phyloP scores from a whole-genome alignment of 2,888 invertebrate species.

The Cantharis rufa region DNA sequence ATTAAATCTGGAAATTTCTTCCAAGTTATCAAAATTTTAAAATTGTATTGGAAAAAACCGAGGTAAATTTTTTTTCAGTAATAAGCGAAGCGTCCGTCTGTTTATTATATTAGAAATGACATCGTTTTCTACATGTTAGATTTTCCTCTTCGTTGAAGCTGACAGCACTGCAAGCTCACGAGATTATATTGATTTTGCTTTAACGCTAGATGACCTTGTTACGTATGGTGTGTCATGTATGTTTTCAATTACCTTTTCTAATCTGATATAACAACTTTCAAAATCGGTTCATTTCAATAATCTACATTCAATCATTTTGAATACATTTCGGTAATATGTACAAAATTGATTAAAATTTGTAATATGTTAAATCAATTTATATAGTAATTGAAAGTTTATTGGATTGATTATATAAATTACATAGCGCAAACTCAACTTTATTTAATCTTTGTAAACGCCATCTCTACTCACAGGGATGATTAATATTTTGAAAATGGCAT shows the following conservation, averaged over 20 bases:
- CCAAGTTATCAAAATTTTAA: neutral
- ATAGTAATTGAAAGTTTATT: neutral
- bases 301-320: neutral
- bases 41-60: neutral
- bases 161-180: neutral
- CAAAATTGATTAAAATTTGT: neutral
- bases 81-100: neutral
- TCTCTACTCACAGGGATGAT: neutral
- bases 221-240: neutral
- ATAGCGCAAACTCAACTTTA: neutral
- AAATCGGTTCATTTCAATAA: neutral
- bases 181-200: slow-evolving; percentile 4
- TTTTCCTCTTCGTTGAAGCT: neutral
- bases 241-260: neutral
- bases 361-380: neutral
- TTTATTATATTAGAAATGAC: neutral
- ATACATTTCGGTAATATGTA: neutral
- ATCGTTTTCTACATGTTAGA: slow-evolving; percentile 3
- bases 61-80: neutral
- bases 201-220: neutral
- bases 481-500: neutral
- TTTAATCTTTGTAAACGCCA: neutral
- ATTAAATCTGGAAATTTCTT: neutral
- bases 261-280: neutral
- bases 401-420: neutral